Conservation (phyloP, 2,888 invertebrate species). For the Leucophenga montana region DNA sequence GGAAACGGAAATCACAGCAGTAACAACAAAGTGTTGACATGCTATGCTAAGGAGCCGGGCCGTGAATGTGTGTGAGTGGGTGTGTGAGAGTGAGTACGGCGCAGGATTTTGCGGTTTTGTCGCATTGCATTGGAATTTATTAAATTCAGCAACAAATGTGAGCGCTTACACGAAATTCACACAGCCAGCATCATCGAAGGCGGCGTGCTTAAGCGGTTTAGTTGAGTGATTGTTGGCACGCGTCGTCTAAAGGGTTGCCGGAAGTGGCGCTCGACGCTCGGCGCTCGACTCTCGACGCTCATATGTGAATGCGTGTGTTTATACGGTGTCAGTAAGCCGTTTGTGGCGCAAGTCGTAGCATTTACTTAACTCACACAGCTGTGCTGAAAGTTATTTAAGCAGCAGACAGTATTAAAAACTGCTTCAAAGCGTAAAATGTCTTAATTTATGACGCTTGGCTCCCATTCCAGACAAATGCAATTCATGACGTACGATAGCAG, state of each 20-base stretch:
- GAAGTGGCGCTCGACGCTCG: slow-evolving; percentile 30
- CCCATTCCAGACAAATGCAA: not conserved
- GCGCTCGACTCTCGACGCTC: slow-evolving; percentile 31
- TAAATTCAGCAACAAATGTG: slow-evolving; percentile 28
- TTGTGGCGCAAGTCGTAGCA: slow-evolving; percentile 50
- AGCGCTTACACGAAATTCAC: slow-evolving; percentile 57
- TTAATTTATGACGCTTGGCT: not conserved
- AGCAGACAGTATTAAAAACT: not conserved
- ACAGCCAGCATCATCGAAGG: no score
- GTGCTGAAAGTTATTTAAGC: not conserved
- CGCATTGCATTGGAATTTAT: slow-evolving; percentile 30
- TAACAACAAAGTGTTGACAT: slow-evolving; percentile 68
- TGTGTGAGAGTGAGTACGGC: not conserved
- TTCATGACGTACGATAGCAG: no score
- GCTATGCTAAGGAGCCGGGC: slow-evolving; percentile 55
- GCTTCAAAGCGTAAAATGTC: not conserved
- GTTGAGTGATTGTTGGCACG: slow-evolving; percentile 41
- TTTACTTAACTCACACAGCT: slow-evolving; percentile 30
- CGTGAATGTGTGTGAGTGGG: slow-evolving; percentile 34
- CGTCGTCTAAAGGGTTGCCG: slow-evolving; percentile 14
- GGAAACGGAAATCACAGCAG: slow-evolving; percentile 67
- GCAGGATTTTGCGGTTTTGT: slow-evolving; percentile 12
- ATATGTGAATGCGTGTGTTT: not conserved
- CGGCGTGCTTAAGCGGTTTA: slow-evolving; percentile 65
- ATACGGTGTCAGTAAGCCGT: slow-evolving; percentile 57